Evolutionary conservation across 2,888 invertebrate species (phyloP), one percentile per base, ranked within the genome.

Genomic region (Xylota sylvarum): DNA sequence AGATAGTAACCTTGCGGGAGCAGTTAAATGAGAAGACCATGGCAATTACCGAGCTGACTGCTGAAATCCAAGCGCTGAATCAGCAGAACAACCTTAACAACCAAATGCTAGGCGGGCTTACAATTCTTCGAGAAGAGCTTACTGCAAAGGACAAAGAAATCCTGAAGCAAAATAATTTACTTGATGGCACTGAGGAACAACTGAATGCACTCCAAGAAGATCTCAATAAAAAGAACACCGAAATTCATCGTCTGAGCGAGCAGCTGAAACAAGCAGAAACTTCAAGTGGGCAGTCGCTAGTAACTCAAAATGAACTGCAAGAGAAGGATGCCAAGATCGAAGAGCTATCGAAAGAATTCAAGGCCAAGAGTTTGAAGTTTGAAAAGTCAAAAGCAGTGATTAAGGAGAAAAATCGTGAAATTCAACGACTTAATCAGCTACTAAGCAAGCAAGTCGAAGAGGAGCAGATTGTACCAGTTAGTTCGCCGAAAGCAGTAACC

Each of bases 371-470:
- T 7, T 92, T 94, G 46, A 94, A 94, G 89, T 92, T 94, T 89
- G 92, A 94, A 88, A 91, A 94, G 89, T 92, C 94, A 74, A 92
- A 93, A 90, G 89, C 93, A 55, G 92, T 94, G 88, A 93, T 94
- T 64, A 93, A 94, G 90, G 93, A 94, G 88, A 93, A 94, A 65
- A 93, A 94, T 91, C 93, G 94, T 91, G 93, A 94, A 93, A 94
- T 94, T 84, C 93, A 94, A 65, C 89, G 88, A 4, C 85, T 92
- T 6, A 89, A 90, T 5, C 80, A 83, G 9, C 89, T 90, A 27
- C 64, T 90, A 4, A 88, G 89, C 4, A 65, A 88, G 3, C 89
- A 89, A 56, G 89, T 90, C 1, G 91, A 91, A 72, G 90, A 90
- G 70, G 89, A 88, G 17, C 79, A 58, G 30, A 83, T 87, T 43